These are phyloP conservation scores for Coelinius sp. DNA, from an alignment of 2,888 invertebrate genomes.

Conservation along the genomic window DNA sequence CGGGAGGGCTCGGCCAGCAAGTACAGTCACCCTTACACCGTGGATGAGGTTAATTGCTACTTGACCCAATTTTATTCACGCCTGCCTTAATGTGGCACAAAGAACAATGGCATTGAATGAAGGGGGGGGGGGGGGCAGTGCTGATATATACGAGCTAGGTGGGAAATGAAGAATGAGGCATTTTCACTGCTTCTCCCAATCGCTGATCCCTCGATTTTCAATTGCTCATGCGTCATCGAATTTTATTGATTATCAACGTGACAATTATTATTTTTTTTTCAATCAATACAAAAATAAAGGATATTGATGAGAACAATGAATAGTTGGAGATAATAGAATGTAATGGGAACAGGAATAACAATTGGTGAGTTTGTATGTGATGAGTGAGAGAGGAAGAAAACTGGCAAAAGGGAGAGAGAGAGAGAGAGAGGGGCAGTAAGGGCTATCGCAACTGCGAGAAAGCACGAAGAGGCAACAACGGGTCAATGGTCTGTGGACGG, in stretches of 20 bases:
- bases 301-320: slow-evolving; percentile 17
- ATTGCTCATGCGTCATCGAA: neutral
- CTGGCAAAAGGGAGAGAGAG: slow-evolving; percentile 39
- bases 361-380: slow-evolving; percentile 20
- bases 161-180: slow-evolving; percentile 28
- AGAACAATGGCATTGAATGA: slow-evolving; percentile 59
- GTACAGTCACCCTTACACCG: slow-evolving; percentile 36
- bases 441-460: slow-evolving; percentile 42
- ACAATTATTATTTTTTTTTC: slow-evolving; percentile 30
- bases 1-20: neutral
- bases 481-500: slow-evolving; percentile 65
- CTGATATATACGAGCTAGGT: neutral
- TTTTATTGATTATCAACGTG: slow-evolving; percentile 2
- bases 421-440: no score
- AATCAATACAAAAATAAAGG: neutral
- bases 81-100: slow-evolving; percentile 59
- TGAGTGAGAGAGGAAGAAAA: slow-evolving; percentile 33
- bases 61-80: slow-evolving; percentile 68
- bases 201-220: neutral
- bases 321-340: slow-evolving; percentile 2
- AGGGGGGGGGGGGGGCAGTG: neutral
- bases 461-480: slow-evolving; percentile 48
- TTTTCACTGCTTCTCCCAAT: slow-evolving; percentile 25
- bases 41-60: slow-evolving; percentile 67
- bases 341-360: slow-evolving; percentile 5